Base-by-base conservation (phyloP, 2,888 invertebrate genomes). In the Drosophila helvetica region DNA sequence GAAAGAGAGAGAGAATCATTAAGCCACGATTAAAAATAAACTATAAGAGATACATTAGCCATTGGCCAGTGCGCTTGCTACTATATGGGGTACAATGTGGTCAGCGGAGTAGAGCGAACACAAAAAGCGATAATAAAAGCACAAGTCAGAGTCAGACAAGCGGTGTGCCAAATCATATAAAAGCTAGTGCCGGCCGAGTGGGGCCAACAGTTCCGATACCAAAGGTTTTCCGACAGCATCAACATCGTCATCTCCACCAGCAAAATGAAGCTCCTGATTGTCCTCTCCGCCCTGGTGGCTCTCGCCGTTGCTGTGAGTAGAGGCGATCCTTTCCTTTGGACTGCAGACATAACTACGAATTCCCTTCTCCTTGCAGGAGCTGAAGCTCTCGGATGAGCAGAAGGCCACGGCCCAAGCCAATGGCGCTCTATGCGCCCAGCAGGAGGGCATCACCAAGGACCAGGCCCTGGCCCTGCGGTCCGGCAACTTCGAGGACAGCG, bases 241-340 rank as follows among this genome's bases (percentile, higher is more conserved):
- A 27, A 5, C 22, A 22, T 22, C 22, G 22, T 22, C 22, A 5
- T 74, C 55, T n/a, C 55, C 43, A 15, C 15, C 46, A 25, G 3
- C 18, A 56, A 9, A 61, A 90, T 90, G 90, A 90, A 90, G 74
- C 82, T 77, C 42, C 46, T 89, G 4, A 55, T 86, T 55, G 78
- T 82, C 54, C 63, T 86, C 45, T 67, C 77, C 43, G 82, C 80
- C 61, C 66, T 84, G 30, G 53, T 88, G 38, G 88, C 86, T 60
- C 30, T 76, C 6, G 59, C 65, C 8, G 79, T 77, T n/a, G 65
- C 77, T 8, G 90, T 90, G 61, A 90, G 90, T 77, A 18, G 1
- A 12, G 33, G 5, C 33, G 10, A 33, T 38, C n/a, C 38, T 6
- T n/a, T n/a, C n/a, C 7, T 2, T n/a, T n/a, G n/a, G 7, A 38